phyloP scores from a whole-genome alignment of 2,888 invertebrate species.

The Zygaena filipendulae region DNA sequence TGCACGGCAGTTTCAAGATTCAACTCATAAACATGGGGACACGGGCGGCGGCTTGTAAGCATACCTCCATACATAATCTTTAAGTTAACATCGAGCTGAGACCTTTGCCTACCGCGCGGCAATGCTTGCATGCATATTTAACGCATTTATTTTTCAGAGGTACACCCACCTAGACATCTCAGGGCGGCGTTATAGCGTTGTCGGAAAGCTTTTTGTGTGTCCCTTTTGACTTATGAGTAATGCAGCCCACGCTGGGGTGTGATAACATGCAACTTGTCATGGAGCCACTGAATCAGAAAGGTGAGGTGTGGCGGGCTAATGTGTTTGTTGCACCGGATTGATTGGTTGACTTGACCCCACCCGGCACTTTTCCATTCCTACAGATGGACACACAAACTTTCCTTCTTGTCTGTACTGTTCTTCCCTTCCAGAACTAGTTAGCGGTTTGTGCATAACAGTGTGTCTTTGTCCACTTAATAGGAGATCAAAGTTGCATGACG shows the following conservation, averaged over 20 bases:
- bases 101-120: no score
- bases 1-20: conserved; percentile 77
- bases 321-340: conserved; percentile 24
- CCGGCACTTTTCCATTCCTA: conserved; percentile 25
- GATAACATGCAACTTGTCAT: conserved; percentile 46
- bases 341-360: conserved; percentile 16
- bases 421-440: no score
- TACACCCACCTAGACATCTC: no score
- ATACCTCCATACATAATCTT: no score
- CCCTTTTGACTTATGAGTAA: no score
- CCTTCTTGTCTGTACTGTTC: conserved; percentile 19
- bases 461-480: no score
- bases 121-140: conserved; percentile 54
- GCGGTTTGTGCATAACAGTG: no score
- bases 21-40: conserved; percentile 89
- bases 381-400: no score
- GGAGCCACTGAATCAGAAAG: conserved; percentile 57
- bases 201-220: conserved; percentile 54
- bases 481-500: no score
- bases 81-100: no score
- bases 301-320: conserved; percentile 43
- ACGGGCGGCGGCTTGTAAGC: conserved; percentile 92
- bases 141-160: conserved; percentile 63
- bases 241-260: conserved; percentile 42
- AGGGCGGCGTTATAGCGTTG: conserved; percentile 46